Evolutionary conservation across 1,140 invertebrate species (phyloP), one percentile per base, ranked within the genome.

Genomic region (Drosophila orosa): DNA sequence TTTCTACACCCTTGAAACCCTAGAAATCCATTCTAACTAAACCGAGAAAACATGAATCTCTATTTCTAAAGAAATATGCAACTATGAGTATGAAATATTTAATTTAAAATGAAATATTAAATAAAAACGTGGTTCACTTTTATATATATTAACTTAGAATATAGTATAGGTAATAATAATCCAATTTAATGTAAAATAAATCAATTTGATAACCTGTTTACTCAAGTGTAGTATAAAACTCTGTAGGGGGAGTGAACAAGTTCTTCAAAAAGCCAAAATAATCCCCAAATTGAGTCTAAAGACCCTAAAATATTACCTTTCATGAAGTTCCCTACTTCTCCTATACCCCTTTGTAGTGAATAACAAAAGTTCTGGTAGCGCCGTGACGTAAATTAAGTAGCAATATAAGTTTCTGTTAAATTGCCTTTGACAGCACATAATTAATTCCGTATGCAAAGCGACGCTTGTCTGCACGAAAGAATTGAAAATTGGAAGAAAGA

Each of bases 381-480:
- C 84, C 83, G 84, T 84, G 73, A 89, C 80, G 83, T 87, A 87
- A 87, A 87, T 87, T 87, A 90, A 87, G 84, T 84, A 84, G 84
- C 85, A 84, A 84, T 83, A 87, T 87, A 86, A 87, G 79, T 89
- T 89, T 87, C 68, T 87, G 84, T 77, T 80, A 83, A 87, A 87
- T 84, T 87, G 84, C 60, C 84, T 80, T 48, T 72, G 84, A 84
- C 84, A 87, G 76, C 72, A 78, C 83, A 86, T 86, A 89, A 87
- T 87, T 89, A 87, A 87, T 87, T 87, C 74, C 65, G 84, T 87
- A 87, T 87, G 84, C 84, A 63, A 75, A 63, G 84, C 76, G 65
- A 48, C 37, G 74, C 47, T 65, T 78, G 74, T 65, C 66, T 78
- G 75, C 76, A 78, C 68, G 75, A 59, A 56, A 69, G 75, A 83